phyloP scores from a whole-genome alignment of 2,888 invertebrate genomes.

The Tinea semifulvella region DNA sequence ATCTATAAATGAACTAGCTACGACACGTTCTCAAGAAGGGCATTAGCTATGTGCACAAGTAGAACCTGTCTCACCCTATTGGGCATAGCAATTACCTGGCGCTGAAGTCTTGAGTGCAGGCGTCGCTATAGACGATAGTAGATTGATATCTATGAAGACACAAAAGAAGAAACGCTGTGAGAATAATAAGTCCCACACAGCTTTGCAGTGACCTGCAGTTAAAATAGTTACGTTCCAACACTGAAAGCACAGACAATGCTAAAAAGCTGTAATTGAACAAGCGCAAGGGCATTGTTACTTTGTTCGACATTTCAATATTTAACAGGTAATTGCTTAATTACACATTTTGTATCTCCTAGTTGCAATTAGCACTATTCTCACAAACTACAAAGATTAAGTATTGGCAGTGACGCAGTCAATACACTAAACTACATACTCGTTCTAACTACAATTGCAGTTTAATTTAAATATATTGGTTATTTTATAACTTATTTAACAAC shows the following conservation, averaged over 20 bases:
- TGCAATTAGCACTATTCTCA: not conserved
- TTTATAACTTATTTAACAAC: no score
- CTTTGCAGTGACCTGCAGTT: slow-evolving; percentile 16
- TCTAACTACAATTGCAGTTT: no score
- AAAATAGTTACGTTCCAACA: slow-evolving; percentile 7
- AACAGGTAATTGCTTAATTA: slow-evolving; percentile 6
- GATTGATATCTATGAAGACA: slow-evolving; percentile 55
- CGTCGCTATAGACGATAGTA: slow-evolving; percentile 41
- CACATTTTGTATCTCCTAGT: not conserved
- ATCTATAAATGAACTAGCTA: slow-evolving; percentile 34
- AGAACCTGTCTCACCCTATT: slow-evolving; percentile 45
- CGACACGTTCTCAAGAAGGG: slow-evolving; percentile 41
- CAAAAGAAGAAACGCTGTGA: slow-evolving; percentile 50
- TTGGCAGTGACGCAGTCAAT: no score
- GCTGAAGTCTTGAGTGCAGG: slow-evolving; percentile 33
- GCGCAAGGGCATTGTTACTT: not conserved
- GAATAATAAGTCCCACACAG: slow-evolving; percentile 39
- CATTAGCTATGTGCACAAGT: slow-evolving; percentile 40
- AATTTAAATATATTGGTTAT: no score
- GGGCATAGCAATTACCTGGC: slow-evolving; percentile 38
- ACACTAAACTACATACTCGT: no score
- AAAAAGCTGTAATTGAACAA: slow-evolving; percentile 6
- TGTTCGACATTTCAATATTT: slow-evolving; percentile 4
- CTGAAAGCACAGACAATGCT: slow-evolving; percentile 1
- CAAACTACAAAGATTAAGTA: no score